phyloP scores from a whole-genome alignment of 2,113 vertebrate genomes.

The Charadrius vociferus region DNA sequence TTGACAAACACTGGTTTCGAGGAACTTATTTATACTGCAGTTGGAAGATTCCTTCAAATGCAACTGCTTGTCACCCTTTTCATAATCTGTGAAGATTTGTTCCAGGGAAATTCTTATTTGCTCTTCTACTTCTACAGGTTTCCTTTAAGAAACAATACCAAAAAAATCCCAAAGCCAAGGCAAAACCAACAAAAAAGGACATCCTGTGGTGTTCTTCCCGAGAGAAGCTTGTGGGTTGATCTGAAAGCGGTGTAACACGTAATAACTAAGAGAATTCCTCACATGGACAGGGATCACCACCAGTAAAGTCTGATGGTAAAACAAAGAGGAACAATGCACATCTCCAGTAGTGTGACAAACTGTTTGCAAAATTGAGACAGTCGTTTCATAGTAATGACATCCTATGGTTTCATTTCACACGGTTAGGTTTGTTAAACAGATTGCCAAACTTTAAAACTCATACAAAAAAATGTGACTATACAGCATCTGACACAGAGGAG shows the following conservation, averaged over 20 bases:
- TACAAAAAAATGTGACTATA: not conserved
- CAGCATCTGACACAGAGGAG: not conserved
- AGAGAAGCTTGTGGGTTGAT: slow-evolving; percentile 73
- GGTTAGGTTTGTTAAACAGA: not conserved
- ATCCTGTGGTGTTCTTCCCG: slow-evolving; percentile 62
- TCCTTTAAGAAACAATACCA: not conserved
- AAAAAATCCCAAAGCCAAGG: rapidly evolving
- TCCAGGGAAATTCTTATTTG: not conserved
- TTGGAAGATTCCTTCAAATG: not conserved
- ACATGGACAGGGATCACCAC: slow-evolving; percentile 78
- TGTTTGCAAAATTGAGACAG: slow-evolving; percentile 34
- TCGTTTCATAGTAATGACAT: not conserved
- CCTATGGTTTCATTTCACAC: not conserved
- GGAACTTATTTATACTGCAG: not conserved
- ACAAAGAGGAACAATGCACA: slow-evolving; percentile 77
- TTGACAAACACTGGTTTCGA: not conserved
- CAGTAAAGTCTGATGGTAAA: slow-evolving; percentile 79
- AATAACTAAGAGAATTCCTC: slow-evolving; percentile 74
- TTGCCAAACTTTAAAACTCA: not conserved
- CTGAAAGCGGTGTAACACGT: slow-evolving; percentile 80
- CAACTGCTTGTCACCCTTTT: not conserved
- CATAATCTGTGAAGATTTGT: not conserved
- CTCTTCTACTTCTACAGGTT: not conserved
- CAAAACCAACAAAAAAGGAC: not conserved
- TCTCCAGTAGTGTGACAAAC: slow-evolving; percentile 79